Evolutionary conservation across 2,888 invertebrate genomes (phyloP).

Genomic region (Ennomos quercinarius): DNA sequence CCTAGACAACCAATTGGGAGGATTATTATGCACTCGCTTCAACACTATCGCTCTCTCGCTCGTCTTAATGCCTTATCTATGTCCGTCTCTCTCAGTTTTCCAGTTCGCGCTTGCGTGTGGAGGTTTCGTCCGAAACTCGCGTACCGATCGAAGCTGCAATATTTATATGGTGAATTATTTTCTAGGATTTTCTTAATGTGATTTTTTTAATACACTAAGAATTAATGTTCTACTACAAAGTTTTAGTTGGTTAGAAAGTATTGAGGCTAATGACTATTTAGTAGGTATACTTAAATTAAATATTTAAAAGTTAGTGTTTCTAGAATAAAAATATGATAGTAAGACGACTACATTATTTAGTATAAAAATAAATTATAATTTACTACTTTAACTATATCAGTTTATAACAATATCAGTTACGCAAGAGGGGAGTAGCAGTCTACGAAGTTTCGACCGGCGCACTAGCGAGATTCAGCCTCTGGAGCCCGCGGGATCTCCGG

Average conservation of each 20-base stretch:
- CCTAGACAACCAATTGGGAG: slow-evolving; percentile 63
- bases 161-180: slow-evolving; percentile 53
- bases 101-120: slow-evolving; percentile 74
- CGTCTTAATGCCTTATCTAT: slow-evolving; percentile 41
- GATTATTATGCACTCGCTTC: slow-evolving; percentile 69
- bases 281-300: no score
- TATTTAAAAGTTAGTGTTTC: no score
- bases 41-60: slow-evolving; percentile 53
- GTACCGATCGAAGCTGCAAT: slow-evolving; percentile 70
- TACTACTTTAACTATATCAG: slow-evolving; percentile 36
- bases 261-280: no score
- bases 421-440: slow-evolving; percentile 76
- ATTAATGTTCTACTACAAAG: no score
- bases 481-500: slow-evolving; percentile 72
- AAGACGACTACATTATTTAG: no score
- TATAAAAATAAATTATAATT: no score
- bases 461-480: slow-evolving; percentile 74
- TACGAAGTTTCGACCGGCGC: slow-evolving; percentile 74
- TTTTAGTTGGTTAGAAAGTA: no score
- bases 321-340: no score
- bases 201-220: background rate
- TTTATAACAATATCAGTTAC: slow-evolving; percentile 72
- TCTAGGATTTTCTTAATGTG: slow-evolving; percentile 32
- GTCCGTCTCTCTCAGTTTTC: slow-evolving; percentile 64
- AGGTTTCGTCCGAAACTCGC: slow-evolving; percentile 71